Evolutionary conservation across 2,797 vertebrate species (phyloP), one percentile per base, ranked within the genome.

Genomic region (Cossypha heuglini): DNA sequence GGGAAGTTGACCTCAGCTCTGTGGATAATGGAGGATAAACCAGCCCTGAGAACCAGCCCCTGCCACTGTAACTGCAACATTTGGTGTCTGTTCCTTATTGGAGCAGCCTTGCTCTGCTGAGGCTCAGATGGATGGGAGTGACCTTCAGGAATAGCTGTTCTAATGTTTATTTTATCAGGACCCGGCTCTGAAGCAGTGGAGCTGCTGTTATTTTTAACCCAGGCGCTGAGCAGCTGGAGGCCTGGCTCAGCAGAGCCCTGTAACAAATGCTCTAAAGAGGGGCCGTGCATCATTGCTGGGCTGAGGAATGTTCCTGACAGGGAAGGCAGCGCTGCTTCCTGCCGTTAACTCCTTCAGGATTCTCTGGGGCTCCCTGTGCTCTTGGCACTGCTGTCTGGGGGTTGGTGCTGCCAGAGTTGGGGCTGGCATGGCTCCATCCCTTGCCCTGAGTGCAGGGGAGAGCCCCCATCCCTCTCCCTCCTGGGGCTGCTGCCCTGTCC

Each of bases 131-230:
- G 85, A 94, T 94, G 94, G 59, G 51, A 78, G 87, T 90, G 95
- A 93, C 95, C 96, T 96, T 95, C 96, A 92, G 92, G 43, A 90
- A 76, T 35, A 89, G 76, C 92, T 85, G 69, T 42, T 91, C 93
- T 94, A 51, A 81, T 84, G 93, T 90, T 94, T 94, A 73, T 93
- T 96, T 95, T 92, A 88, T 84, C 95, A 92, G 89, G 95, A n/a
- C 89, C 91, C 67, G 10, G 92, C 93, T 79, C 63, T 1, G 4
- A 84, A 86, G 73, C 66, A 29, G 76, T 2, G 31, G 72, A 83
- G 86, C 85, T 74, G 86, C 61, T 5, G 88, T 88, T 97, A 94
- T 97, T 97, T 97, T 97, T 96, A 94, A 95, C 63, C 52, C 76
- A 35, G 76, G 93, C 77, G 1, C 33, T 35, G 92, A 95, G 95